These are phyloP conservation scores for Heliconius hortense DNA, from an alignment of 2,888 invertebrate genomes.

Conservation along the genomic window DNA sequence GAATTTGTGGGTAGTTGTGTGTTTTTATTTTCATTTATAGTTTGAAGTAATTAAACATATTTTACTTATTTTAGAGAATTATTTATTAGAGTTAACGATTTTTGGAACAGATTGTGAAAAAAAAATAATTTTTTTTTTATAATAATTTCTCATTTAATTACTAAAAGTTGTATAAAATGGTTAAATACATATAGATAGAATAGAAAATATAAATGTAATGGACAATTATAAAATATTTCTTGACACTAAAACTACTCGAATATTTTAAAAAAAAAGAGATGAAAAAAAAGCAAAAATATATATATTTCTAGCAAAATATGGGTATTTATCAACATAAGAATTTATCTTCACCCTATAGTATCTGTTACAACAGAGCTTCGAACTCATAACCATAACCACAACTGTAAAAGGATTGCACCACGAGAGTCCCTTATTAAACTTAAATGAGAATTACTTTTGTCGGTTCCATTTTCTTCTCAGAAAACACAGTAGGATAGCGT, in stretches of 20 bases:
- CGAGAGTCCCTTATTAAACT: background rate
- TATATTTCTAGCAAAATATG: background rate
- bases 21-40: no score
- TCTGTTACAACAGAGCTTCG: background rate
- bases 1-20: no score
- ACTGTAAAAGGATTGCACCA: background rate
- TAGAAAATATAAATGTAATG: no score
- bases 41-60: no score
- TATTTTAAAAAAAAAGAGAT: no score
- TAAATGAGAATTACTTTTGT: background rate
- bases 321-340: background rate
- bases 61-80: no score
- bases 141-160: background rate
- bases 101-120: background rate
- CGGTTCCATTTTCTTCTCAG: constrained; percentile 3
- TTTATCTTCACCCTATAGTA: background rate
- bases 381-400: background rate
- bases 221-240: no score
- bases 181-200: no score
- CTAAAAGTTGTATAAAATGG: background rate
- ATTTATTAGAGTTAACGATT: background rate
- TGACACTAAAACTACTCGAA: no score
- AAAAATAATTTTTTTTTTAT: background rate
- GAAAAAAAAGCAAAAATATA: background rate
- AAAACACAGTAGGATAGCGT: background rate